Evolutionary conservation across 2,113 vertebrate species (phyloP).

Genomic region (Guaruba guarouba): DNA sequence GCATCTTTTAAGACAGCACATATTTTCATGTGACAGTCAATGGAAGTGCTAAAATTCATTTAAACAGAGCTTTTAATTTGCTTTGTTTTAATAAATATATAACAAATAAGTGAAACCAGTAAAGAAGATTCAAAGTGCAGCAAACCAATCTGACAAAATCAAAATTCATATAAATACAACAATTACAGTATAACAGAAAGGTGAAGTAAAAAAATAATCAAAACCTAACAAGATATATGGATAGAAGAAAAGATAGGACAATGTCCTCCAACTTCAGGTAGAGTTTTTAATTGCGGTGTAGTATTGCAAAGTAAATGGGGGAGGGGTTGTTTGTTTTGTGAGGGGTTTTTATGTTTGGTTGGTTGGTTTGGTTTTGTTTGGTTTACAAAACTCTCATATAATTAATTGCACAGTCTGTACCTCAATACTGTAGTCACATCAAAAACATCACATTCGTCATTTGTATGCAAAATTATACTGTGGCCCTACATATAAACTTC

Average conservation of each 20-base stretch:
- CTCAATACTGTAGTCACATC: not conserved
- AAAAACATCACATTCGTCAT: not conserved
- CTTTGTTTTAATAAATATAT: not conserved
- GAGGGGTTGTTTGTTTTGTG: not conserved
- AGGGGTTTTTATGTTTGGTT: not conserved
- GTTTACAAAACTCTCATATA: not conserved
- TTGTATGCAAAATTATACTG: not conserved
- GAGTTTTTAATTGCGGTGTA: not conserved
- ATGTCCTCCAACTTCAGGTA: not conserved
- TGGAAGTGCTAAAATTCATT: not conserved
- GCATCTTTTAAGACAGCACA: not conserved
- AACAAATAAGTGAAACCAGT: not conserved
- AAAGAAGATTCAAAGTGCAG: not conserved
- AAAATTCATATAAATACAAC: not conserved
- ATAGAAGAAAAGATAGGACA: not conserved
- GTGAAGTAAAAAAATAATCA: not conserved
- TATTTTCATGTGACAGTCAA: not conserved
- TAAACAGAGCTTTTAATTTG: not conserved
- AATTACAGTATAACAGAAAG: not conserved
- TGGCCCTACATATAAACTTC: not conserved
- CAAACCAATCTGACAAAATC: not conserved
- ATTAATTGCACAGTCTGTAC: not conserved
- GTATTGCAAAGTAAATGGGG: not conserved
- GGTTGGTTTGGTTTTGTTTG: not conserved
- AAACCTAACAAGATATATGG: not conserved